A percentile compares a stretch with the other conserved stretches of the same genome.
These are phyloP conservation scores for Pampusana beccarii DNA, from an alignment of 2,113 vertebrate species.

Conservation along the genomic window DNA sequence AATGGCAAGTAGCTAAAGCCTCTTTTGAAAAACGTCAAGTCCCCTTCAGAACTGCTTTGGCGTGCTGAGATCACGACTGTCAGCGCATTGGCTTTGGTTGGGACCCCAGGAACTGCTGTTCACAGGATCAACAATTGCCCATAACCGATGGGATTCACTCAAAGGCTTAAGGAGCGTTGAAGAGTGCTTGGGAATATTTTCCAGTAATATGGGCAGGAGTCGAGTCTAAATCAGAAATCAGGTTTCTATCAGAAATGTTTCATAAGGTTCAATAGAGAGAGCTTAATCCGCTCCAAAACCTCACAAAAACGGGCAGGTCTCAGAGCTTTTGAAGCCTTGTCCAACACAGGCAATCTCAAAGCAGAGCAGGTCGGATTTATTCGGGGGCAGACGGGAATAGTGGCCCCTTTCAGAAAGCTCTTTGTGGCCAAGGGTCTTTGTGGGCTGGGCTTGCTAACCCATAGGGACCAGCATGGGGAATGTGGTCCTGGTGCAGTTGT, in stretches of 20 bases:
- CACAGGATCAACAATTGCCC: background rate
- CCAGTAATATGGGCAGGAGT: background rate
- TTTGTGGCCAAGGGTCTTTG: background rate
- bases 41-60: background rate
- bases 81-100: background rate
- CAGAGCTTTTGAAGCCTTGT: background rate
- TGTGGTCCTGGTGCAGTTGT: rapidly evolving
- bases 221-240: background rate
- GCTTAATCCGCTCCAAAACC: background rate
- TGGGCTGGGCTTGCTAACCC: background rate
- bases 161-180: background rate
- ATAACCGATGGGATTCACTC: background rate
- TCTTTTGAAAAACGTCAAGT: background rate
- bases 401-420: background rate
- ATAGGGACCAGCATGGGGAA: background rate
- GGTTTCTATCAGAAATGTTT: background rate
- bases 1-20: background rate
- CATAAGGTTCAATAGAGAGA: background rate
- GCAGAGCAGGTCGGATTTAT: background rate
- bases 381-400: background rate
- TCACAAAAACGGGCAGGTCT: background rate
- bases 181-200: background rate
- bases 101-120: background rate
- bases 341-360: background rate
- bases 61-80: background rate